Evolutionary conservation across 2,797 vertebrate genomes (phyloP), one percentile per base, ranked within the genome.

Genomic region (Eupleurogrammus muticus): DNA sequence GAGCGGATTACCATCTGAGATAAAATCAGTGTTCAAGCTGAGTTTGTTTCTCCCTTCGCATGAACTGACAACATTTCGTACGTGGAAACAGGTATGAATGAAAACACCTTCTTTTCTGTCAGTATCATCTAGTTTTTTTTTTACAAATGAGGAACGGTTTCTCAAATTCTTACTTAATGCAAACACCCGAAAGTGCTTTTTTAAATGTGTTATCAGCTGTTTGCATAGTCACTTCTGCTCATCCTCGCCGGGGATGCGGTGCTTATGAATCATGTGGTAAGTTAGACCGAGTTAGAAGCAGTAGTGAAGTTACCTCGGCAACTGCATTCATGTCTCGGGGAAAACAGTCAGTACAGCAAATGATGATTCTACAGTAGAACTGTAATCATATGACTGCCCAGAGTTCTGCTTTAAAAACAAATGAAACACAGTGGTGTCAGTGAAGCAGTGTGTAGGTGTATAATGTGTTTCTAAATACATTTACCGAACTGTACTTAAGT

Each of bases 1-100:
- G 38, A 38, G 50, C 9, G 59, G 47, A 51, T 63, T 63, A n/a
- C 60, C 47, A 5, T 36, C 16, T 24, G 47, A 35, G 40, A 63
- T 24, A 24, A 63, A 63, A 21, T 63, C 60, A 13, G 47, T 63
- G 47, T 5, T 50, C 14, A 62, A 62, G 34, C 47, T 38, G 34
- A 50, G 60, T 24, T 51, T 51, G 24, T 50, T 51, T 40, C 47
- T 63, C 5, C 21, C 47, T 4, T 51, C 34, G 3, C 47, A 40
- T 51, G 47, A 63, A n/a, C 12, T 51, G 21, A 19, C 24, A 21
- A 51, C 20, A 1, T 51, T 38, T 62, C 47, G 9, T 23, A 50
- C 1, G 1, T 62, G 48, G 48, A 63, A n/a, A 23, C 36, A 63
- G 20, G 48, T 40, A 40, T 24, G 47, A 12, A 16, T 17, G 59